Evolutionary conservation across 2,797 vertebrate genomes (phyloP).

Genomic region (Pseudochirops cupreus): DNA sequence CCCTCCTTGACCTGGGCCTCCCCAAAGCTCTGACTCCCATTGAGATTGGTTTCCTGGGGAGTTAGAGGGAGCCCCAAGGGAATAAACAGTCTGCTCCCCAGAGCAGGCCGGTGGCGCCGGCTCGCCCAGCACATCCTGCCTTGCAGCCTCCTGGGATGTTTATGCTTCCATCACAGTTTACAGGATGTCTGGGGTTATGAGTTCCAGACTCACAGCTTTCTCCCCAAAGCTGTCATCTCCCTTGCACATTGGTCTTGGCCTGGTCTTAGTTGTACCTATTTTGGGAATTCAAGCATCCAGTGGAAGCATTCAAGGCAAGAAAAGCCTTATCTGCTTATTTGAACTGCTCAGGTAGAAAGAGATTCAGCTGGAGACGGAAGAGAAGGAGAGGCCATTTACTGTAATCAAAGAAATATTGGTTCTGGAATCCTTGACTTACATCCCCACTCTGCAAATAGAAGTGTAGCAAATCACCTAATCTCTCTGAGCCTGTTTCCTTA

Average conservation of each 20-base stretch:
- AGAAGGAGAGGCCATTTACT: neutral
- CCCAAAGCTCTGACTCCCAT: conserved; percentile 27
- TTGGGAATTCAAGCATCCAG: neutral
- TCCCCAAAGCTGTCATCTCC: conserved; percentile 50
- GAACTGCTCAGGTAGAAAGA: neutral
- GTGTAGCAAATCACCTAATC: neutral
- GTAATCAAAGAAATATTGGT: neutral
- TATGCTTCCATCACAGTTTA: conserved; percentile 81
- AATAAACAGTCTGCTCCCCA: conserved; percentile 73
- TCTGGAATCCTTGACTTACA: neutral
- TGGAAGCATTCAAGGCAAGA: neutral
- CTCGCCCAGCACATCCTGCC: conserved; percentile 66
- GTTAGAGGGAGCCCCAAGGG: neutral
- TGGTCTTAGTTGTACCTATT: conserved; percentile 71
- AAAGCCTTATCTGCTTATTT: neutral
- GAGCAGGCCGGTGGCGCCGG: conserved; percentile 47
- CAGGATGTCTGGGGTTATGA: conserved; percentile 80
- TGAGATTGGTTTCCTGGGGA: conserved; percentile 13
- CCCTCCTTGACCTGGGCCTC: neutral
- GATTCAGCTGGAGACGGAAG: neutral
- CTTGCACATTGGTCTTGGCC: conserved; percentile 54
- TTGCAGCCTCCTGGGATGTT: conserved; percentile 76
- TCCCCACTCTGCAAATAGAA: neutral
- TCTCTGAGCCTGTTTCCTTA: neutral
- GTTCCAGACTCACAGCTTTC: conserved; percentile 81